A percentile compares a stretch with the other conserved stretches of the same genome.
phyloP scores from a whole-genome alignment of 1,140 invertebrate species.

The Triops longicaudatus region DNA sequence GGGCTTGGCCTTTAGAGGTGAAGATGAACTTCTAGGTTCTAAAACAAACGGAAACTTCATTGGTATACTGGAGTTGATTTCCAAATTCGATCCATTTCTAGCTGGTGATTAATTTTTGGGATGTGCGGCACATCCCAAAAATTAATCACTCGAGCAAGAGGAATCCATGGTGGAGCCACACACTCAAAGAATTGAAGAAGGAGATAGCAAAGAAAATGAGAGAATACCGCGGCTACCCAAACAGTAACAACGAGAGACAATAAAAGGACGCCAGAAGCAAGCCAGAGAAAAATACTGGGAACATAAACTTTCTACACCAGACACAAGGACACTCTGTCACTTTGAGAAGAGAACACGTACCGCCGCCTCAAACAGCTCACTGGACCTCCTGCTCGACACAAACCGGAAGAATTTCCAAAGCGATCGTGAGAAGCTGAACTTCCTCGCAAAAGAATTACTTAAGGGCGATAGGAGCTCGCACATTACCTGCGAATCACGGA shows the following conservation, averaged over 20 bases:
- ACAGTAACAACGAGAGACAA: background rate
- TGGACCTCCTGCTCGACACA: background rate
- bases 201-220: background rate
- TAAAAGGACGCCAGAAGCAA: conserved; percentile 7
- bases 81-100: no score
- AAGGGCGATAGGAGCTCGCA: background rate
- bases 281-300: conserved; percentile 10
- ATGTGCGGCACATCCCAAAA: conserved; percentile 11
- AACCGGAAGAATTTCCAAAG: background rate
- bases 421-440: background rate
- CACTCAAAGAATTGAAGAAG: background rate
- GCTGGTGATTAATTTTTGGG: no score
- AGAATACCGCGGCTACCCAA: background rate
- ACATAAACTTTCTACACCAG: background rate
- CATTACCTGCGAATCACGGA: no score
- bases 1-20: no score
- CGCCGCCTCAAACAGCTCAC: background rate
- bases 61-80: no score
- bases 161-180: conserved; percentile 4
- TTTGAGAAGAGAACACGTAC: background rate
- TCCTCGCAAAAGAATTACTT: background rate
- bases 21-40: no score
- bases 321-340: background rate
- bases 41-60: no score
- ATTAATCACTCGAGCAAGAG: background rate